These are phyloP conservation scores for Sigmodon hispidus DNA, from an alignment of 2,113 vertebrate species.

Conservation along the genomic window DNA sequence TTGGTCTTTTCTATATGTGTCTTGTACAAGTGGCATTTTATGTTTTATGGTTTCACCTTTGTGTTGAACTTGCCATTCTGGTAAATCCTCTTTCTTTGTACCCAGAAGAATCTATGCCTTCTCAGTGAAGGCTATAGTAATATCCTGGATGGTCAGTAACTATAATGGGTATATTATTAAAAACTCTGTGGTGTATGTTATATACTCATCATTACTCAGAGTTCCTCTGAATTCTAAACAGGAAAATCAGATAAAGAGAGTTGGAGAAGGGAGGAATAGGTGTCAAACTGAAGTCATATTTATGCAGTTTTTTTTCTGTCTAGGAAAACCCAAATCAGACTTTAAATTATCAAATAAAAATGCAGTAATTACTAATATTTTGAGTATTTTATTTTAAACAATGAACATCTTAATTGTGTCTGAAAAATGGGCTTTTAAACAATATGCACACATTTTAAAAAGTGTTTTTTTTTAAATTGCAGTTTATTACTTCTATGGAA, in stretches of 20 bases:
- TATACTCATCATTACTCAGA: background rate
- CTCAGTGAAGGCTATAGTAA: background rate
- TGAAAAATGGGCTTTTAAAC: background rate
- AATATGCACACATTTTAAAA: background rate
- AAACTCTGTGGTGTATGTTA: background rate
- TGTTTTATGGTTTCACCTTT: background rate
- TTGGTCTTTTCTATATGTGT: background rate
- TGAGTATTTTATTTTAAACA: constrained; percentile 37
- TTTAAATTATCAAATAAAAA: background rate
- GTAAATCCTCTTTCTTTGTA: background rate
- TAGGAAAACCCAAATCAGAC: background rate
- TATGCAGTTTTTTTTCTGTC: background rate
- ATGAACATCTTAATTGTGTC: background rate
- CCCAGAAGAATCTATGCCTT: background rate
- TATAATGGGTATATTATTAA: background rate
- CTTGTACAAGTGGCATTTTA: background rate
- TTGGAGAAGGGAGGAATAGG: background rate
- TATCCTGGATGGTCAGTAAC: background rate
- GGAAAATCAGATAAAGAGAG: background rate
- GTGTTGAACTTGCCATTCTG: background rate
- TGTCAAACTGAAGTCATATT: background rate
- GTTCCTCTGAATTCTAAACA: background rate
- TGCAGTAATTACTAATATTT: constrained; percentile 13
- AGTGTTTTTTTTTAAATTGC: background rate
- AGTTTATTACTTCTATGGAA: background rate